phyloP scores from a whole-genome alignment of 2,888 invertebrate genomes.

The Tenodera sinensis region DNA sequence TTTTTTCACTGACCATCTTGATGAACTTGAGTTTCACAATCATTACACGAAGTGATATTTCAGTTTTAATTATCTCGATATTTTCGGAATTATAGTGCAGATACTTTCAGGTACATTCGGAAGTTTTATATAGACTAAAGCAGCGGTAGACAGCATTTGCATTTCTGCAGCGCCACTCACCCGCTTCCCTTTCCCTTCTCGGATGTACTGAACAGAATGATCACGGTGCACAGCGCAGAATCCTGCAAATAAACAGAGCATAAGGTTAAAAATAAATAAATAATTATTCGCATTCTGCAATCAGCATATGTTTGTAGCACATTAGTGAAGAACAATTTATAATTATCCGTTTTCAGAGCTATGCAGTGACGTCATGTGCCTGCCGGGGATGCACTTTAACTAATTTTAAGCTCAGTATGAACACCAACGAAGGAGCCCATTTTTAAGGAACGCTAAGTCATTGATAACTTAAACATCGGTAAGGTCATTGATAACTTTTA shows the following conservation, averaged over 20 bases:
- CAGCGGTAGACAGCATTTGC: not conserved
- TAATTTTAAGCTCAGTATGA: no score
- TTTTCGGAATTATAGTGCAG: not conserved
- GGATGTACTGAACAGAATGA: conserved; percentile 78
- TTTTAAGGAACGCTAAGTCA: no score
- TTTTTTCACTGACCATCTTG: not conserved
- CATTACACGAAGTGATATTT: not conserved
- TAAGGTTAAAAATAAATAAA: not conserved
- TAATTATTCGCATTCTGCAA: not conserved
- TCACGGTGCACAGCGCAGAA: conserved; percentile 82
- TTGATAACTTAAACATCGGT: no score
- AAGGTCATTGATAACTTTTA: no score
- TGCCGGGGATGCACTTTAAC: no score
- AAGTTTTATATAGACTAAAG: not conserved
- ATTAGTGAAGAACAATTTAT: no score
- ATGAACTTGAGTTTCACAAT: not conserved
- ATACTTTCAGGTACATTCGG: not conserved
- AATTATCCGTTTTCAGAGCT: no score
- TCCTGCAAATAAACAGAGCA: conserved; percentile 49
- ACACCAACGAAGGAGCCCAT: no score
- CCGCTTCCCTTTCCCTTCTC: conserved; percentile 80
- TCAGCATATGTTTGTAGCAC: not conserved
- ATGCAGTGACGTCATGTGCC: no score
- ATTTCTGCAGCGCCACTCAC: conserved; percentile 52
- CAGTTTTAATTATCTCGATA: not conserved